Conservation (phyloP, 2,113 vertebrate species). For the Percina caprodes region DNA sequence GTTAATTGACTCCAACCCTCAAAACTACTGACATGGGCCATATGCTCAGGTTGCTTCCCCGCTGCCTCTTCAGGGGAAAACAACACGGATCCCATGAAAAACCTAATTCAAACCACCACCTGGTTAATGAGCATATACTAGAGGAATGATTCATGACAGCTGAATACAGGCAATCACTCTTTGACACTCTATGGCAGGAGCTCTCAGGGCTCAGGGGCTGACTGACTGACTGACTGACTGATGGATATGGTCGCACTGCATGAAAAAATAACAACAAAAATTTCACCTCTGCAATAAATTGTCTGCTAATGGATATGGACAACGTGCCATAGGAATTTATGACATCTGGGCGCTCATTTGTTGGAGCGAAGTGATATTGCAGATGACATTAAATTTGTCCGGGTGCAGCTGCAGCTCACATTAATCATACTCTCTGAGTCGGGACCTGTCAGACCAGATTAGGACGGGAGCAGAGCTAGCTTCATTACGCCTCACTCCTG, state of each 20-base stretch:
- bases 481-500: constrained; percentile 63
- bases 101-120: constrained; percentile 47
- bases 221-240: constrained; percentile 50
- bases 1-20: constrained; percentile 9
- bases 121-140: constrained; percentile 57
- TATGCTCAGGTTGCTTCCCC: constrained; percentile 44
- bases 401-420: constrained; percentile 59
- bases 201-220: constrained; percentile 23
- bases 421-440: constrained; percentile 78
- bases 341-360: constrained; percentile 63
- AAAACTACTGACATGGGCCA: constrained; percentile 20
- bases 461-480: constrained; percentile 54
- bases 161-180: constrained; percentile 48
- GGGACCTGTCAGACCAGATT: constrained; percentile 69
- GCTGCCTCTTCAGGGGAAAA: constrained; percentile 19
- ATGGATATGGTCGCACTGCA: constrained; percentile 50
- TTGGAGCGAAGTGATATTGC: constrained; percentile 64
- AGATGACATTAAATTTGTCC: constrained; percentile 77
- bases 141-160: constrained; percentile 59
- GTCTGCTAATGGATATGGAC: constrained; percentile 79
- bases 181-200: constrained; percentile 40
- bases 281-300: constrained; percentile 75
- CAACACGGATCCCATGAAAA: constrained; percentile 21
- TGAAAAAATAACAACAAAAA: constrained; percentile 71
- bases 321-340: constrained; percentile 74